phyloP scores from a whole-genome alignment of 2,888 invertebrate genomes.

The Oegoconia quadripuncta region DNA sequence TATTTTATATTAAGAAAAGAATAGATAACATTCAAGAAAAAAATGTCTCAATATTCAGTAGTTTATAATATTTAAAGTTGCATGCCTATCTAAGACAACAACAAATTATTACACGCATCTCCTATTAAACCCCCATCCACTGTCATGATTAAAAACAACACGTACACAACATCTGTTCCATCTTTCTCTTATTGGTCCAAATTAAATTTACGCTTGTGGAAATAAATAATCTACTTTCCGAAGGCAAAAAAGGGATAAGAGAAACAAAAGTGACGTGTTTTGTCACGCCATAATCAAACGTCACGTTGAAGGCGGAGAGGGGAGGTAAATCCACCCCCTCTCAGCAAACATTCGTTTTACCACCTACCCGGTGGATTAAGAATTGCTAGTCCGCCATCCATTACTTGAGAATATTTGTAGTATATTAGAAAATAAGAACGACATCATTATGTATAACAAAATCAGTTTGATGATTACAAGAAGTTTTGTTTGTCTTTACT shows the following conservation, averaged over 20 bases:
- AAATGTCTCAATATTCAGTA: too few species aligned
- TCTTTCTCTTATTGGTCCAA: conserved; percentile 2
- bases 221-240: conserved; percentile 23
- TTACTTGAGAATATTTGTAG: too few species aligned
- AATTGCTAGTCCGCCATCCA: conserved; percentile 27
- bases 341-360: conserved; percentile 39
- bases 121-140: conserved; percentile 8
- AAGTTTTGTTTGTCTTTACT: too few species aligned
- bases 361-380: conserved; percentile 42
- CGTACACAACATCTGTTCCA: conserved; percentile 9
- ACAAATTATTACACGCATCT: neutral
- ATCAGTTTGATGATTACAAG: too few species aligned
- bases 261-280: conserved; percentile 48
- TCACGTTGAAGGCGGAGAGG: conserved; percentile 31
- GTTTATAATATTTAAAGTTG: too few species aligned
- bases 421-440: too few species aligned
- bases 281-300: conserved; percentile 49
- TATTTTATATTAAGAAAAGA: neutral
- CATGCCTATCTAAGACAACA: neutral
- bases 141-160: conserved; percentile 10
- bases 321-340: conserved; percentile 15
- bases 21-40: too few species aligned
- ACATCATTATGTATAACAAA: too few species aligned
- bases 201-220: conserved; percentile 10
- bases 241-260: conserved; percentile 21